Base-by-base conservation (phyloP, 2,113 vertebrate genomes). In the Trematomus loennbergii region DNA sequence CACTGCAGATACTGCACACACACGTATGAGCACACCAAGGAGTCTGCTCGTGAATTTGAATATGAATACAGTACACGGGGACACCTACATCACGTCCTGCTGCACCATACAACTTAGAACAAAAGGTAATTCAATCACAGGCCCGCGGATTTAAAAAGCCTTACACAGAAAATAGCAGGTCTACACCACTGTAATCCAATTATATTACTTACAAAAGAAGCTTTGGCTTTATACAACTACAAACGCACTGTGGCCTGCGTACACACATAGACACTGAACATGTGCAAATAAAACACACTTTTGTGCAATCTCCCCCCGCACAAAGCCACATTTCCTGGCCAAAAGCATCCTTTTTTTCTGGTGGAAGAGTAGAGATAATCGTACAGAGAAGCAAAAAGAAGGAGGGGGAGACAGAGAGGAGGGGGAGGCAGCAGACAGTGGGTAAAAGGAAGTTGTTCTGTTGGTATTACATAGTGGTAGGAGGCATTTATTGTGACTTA, bases 81-180 rank as follows among this genome's bases (percentile, higher is more conserved):
- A 67, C 76, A 67, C 78, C 67, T 54, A 60, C 75, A 20, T 63
- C 2, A n/a, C 20, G 12, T 72, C 63, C 46, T 12, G 72, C 68
- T 84, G 64, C 71, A n/a, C 25, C 46, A 12, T 68, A 64, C 79
- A 69, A 72, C 66, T 83, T 58, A 57, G 20, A 82, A 89, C 73
- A 83, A 88, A 79, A 81, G 46, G 29, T 78, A 88, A 89, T 89
- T 90, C 64, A 84, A 81, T 91, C 77, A 50, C 69, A 68, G 63
- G 36, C 58, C 43, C 3, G 2, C 48, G 62, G 87, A 83, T 89
- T 66, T 86, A 70, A 77, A 84, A 86, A 83, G 71, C 73, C 48
- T 82, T 18, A 17, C n/a, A 58, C 53, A 49, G 65, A 72, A 73
- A 79, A 74, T 48, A 79, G 70, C 76, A 75, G 59, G 71, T 71